Conservation (phyloP, 1,140 invertebrate species). For the Periplaneta americana region DNA sequence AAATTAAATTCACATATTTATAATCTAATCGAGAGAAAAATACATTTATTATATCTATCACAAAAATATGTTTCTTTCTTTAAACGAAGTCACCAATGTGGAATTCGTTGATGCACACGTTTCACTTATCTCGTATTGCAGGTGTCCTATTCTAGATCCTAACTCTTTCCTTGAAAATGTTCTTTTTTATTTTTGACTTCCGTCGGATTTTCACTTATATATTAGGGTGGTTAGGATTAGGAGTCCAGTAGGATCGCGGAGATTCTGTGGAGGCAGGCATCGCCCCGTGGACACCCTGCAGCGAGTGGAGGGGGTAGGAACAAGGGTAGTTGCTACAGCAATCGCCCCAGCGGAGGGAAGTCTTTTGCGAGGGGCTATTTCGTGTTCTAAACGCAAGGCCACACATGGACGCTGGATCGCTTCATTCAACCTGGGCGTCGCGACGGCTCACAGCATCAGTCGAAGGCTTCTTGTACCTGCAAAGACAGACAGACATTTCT, state of each 20-base stretch:
- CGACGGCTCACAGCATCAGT: slow-evolving; percentile 25
- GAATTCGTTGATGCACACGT: not conserved
- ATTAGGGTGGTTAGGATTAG: not conserved
- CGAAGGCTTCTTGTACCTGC: too few species aligned
- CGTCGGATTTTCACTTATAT: not conserved
- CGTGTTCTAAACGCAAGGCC: slow-evolving; percentile 88
- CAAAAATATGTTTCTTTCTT: not conserved
- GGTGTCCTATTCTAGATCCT: not conserved
- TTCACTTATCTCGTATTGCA: not conserved
- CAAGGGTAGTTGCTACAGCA: slow-evolving; percentile 50
- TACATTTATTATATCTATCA: not conserved
- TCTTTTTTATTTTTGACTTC: not conserved
- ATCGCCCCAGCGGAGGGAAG: slow-evolving; percentile 89
- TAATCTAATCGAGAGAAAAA: not conserved
- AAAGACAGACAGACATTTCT: too few species aligned
- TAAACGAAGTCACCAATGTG: not conserved
- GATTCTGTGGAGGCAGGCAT: not conserved
- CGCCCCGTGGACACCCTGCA: not conserved
- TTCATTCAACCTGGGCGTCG: not conserved
- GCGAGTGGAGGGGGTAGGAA: not conserved
- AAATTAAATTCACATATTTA: not conserved
- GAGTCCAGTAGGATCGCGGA: not conserved
- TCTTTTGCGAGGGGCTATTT: slow-evolving; percentile 93
- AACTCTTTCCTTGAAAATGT: not conserved
- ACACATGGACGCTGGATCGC: slow-evolving; percentile 66